Evolutionary conservation across 2,888 invertebrate genomes (phyloP).

Genomic region (Dermolepida albohirtum): DNA sequence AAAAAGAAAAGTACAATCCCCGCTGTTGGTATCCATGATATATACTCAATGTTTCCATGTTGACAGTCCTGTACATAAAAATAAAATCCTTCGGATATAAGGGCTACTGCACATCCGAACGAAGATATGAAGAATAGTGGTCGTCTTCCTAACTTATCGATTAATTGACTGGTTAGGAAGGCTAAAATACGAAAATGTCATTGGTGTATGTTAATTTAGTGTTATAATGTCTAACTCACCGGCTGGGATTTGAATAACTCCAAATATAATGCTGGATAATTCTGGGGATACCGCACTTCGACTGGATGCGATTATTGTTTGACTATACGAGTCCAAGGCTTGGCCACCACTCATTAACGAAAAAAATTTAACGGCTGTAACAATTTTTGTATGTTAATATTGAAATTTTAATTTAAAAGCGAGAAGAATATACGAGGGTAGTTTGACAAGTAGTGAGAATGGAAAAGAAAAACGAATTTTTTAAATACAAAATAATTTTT

Average conservation of each 20-base stretch:
- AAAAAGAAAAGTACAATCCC: conserved; percentile 71
- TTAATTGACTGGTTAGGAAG: conserved; percentile 54
- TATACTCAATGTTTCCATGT: conserved; percentile 59
- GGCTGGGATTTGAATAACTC: conserved; percentile 70
- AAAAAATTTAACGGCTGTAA: conserved; percentile 69
- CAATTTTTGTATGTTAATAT: too few relatives aligned
- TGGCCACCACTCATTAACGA: conserved; percentile 73
- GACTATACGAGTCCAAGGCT: conserved; percentile 72
- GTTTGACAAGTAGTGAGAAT: too few relatives aligned
- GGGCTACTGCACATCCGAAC: conserved; percentile 68
- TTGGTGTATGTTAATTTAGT: not conserved
- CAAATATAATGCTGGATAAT: conserved; percentile 70
- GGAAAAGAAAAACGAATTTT: too few relatives aligned
- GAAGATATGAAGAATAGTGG: conserved; percentile 70
- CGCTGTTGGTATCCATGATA: conserved; percentile 68
- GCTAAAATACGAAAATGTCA: conserved; percentile 26
- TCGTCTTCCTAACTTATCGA: conserved; percentile 69
- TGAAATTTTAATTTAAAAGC: too few relatives aligned
- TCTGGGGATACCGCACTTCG: conserved; percentile 68
- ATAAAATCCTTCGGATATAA: conserved; percentile 68
- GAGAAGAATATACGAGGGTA: too few relatives aligned
- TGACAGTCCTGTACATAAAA: conserved; percentile 68
- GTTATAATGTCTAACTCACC: conserved; percentile 59
- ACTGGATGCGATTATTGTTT: conserved; percentile 70
- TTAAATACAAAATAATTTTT: too few relatives aligned